Percentiles rank a stretch among this genome's conserved stretches.
These are phyloP conservation scores for Brachynemurus nebulosus DNA, from an alignment of 2,888 invertebrate species.

Conservation along the genomic window DNA sequence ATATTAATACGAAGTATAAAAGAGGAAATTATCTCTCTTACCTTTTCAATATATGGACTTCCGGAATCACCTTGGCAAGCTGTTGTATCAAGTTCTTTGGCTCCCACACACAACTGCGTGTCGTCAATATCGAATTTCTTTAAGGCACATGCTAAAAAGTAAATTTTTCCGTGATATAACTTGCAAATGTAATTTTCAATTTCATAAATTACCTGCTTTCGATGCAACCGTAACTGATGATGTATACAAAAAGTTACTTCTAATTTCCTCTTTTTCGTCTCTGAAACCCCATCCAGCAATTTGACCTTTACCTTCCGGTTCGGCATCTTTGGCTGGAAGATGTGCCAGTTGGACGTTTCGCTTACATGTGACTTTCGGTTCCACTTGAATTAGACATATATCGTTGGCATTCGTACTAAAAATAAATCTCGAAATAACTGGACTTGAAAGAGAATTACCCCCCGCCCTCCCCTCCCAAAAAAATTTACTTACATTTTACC, in stretches of 20 bases:
- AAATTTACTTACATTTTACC: not conserved
- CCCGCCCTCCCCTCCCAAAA: no score
- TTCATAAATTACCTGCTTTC: not conserved
- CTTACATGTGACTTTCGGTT: no score
- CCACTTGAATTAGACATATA: no score
- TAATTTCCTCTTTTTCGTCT: not conserved
- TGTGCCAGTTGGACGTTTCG: no score
- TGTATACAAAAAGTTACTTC: not conserved
- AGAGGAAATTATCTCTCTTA: no score
- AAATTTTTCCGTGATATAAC: no score
- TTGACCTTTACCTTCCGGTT: not conserved
- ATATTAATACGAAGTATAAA: no score
- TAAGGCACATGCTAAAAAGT: no score
- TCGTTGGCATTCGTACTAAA: no score
- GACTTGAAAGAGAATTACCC: not conserved
- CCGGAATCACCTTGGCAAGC: not conserved
- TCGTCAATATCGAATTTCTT: no score
- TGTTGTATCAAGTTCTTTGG: not conserved
- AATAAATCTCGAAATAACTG: no score
- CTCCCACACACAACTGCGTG: not conserved
- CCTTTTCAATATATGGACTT: not conserved
- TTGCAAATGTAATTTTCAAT: not conserved
- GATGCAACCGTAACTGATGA: not conserved
- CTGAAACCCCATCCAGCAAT: not conserved
- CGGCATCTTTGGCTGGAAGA: not conserved